Evolutionary conservation across 2,797 vertebrate species (phyloP).

Genomic region (Pachyuromys duprasi): DNA sequence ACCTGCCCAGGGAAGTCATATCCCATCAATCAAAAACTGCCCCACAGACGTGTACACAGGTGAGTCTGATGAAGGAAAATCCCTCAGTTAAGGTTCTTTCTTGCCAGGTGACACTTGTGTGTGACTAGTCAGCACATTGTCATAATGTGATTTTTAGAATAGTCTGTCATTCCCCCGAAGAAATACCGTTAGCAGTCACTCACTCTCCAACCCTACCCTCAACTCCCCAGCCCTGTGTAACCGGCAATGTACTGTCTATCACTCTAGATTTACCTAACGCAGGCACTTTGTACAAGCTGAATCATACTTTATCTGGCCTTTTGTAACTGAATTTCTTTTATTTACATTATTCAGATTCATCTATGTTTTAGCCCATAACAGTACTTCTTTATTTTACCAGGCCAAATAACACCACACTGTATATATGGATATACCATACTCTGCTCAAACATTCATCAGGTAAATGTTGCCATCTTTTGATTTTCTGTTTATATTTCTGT

Average conservation of each 20-base stretch:
- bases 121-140: neutral
- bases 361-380: neutral
- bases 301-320: neutral
- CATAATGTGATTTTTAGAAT: conserved; percentile 12
- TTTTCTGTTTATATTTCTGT: neutral
- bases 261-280: neutral
- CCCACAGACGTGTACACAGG: neutral
- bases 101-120: neutral
- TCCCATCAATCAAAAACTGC: neutral
- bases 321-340: neutral
- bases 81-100: too few relatives aligned
- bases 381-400: neutral
- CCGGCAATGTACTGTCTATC: neutral
- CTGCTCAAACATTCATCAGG: neutral
- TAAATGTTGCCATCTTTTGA: neutral
- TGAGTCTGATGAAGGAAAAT: neutral
- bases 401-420: neutral
- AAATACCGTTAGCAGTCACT: neutral
- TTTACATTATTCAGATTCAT: neutral
- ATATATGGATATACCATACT: neutral
- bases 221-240: neutral
- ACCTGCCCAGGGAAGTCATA: neutral
- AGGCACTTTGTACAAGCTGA: neutral
- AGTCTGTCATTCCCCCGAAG: neutral
- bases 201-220: neutral